Conservation (phyloP, 30 jellyfish, hydroid and myxozoan species). For the Clytia hemisphaerica region DNA sequence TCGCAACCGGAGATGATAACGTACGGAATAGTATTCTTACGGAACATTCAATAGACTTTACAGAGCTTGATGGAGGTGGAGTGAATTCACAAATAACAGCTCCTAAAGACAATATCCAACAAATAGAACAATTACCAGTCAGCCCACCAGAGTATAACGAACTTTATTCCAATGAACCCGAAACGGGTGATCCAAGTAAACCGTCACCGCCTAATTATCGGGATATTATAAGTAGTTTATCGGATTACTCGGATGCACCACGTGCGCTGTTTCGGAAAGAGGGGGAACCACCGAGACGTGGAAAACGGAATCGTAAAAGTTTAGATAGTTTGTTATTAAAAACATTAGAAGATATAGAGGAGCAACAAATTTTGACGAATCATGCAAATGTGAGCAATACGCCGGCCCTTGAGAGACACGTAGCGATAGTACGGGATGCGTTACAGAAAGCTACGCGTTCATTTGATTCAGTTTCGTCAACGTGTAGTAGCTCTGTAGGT, state of each 20-base stretch:
- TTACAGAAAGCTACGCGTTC: slow-evolving; percentile 55
- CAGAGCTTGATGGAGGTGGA: background rate
- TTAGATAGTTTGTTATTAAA: slow-evolving; percentile 8
- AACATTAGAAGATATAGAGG: slow-evolving; percentile 24
- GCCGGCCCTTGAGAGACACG: too few species aligned
- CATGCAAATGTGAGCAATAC: too few species aligned
- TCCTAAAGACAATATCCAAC: too few species aligned
- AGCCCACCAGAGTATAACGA: too few species aligned
- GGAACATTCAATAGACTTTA: slow-evolving; percentile 2
- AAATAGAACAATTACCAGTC: too few species aligned
- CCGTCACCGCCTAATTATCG: background rate
- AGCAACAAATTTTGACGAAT: slow-evolving; percentile 8
- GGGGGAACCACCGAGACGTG: background rate
- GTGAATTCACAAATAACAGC: background rate
- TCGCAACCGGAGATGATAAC: background rate
- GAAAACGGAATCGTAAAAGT: slow-evolving; percentile 16
- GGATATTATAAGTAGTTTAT: background rate
- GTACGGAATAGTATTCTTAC: background rate
- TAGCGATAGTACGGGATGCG: too few species aligned
- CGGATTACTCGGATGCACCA: background rate
- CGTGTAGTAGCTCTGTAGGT: slow-evolving; percentile 83
- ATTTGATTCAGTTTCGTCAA: slow-evolving; percentile 85
- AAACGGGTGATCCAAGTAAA: too few species aligned
- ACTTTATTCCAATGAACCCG: too few species aligned
- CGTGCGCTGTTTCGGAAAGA: slow-evolving; percentile 1